Evolutionary conservation across 1,140 invertebrate genomes (phyloP).

Genomic region (Hylaeus anthracinus): DNA sequence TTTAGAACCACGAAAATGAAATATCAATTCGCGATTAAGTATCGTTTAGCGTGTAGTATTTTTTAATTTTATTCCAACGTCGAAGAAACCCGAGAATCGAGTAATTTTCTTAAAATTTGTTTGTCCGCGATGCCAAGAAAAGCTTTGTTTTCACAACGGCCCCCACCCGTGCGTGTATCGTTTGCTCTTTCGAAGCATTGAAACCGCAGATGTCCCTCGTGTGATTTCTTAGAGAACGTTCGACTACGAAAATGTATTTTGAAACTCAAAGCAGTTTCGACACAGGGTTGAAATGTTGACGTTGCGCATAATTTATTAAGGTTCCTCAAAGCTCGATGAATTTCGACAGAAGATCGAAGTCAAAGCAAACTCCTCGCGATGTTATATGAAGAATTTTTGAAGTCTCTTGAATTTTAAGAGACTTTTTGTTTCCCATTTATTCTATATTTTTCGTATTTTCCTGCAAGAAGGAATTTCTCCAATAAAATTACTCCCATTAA

Average conservation of each 20-base stretch:
- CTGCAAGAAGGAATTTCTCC: too few species aligned
- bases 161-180: not conserved
- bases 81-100: slow-evolving; percentile 6
- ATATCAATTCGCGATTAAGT: too few species aligned
- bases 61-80: slow-evolving; percentile 6
- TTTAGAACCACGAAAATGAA: not conserved
- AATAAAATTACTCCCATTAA: too few species aligned
- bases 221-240: slow-evolving; percentile 11
- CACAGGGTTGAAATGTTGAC: not conserved
- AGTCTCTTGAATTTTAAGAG: too few species aligned
- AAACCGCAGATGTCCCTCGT: slow-evolving; percentile 55
- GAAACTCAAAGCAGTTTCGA: not conserved
- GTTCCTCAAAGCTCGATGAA: not conserved
- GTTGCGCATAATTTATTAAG: not conserved
- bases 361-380: not conserved
- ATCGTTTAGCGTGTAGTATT: too few species aligned
- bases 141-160: slow-evolving; percentile 56
- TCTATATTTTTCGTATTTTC: too few species aligned
- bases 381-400: too few species aligned
- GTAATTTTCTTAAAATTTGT: slow-evolving; percentile 51
- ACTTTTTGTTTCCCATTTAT: too few species aligned
- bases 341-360: not conserved
- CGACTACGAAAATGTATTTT: not conserved
- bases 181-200: slow-evolving; percentile 18
- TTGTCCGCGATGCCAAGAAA: slow-evolving; percentile 57